These are phyloP conservation scores for Eulemur mongoz DNA, from an alignment of 2,797 vertebrate species.

Conservation along the genomic window DNA sequence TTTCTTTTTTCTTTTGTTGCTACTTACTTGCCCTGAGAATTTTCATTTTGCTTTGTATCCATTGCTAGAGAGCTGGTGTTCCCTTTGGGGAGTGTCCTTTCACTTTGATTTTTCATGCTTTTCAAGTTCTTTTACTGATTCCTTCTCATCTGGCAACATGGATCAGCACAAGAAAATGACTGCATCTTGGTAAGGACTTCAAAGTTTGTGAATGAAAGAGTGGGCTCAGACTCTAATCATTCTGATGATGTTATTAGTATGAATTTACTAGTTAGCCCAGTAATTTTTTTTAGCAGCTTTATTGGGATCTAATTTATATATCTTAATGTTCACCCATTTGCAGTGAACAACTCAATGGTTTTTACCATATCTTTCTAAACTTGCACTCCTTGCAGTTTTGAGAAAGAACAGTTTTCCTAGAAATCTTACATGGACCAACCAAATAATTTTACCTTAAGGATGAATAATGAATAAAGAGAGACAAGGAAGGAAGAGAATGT, in stretches of 20 bases:
- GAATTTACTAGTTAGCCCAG: background rate
- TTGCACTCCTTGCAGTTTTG: background rate
- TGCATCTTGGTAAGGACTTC: too few relatives aligned
- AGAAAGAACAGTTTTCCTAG: background rate
- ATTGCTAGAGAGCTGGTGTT: too few relatives aligned
- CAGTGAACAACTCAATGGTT: background rate
- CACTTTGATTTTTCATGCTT: too few relatives aligned
- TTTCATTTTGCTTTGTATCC: too few relatives aligned
- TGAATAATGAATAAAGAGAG: slow-evolving; percentile 44
- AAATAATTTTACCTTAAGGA: slow-evolving; percentile 25
- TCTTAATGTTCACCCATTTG: background rate
- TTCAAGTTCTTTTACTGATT: too few relatives aligned
- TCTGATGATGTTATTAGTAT: slow-evolving; percentile 40
- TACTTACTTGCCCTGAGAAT: too few relatives aligned
- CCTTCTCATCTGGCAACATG: too few relatives aligned
- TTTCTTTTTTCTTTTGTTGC: too few relatives aligned
- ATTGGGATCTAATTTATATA: slow-evolving; percentile 21
- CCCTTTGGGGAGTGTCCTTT: too few relatives aligned
- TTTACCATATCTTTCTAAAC: background rate
- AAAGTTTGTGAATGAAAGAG: background rate
- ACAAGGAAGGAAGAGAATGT: background rate
- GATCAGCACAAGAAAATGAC: too few relatives aligned
- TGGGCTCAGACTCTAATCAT: background rate
- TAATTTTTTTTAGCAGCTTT: slow-evolving; percentile 14
- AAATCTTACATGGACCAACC: slow-evolving; percentile 16